These are phyloP conservation scores for Hemitrygon akajei DNA, from an alignment of 2,797 vertebrate genomes.

Conservation along the genomic window DNA sequence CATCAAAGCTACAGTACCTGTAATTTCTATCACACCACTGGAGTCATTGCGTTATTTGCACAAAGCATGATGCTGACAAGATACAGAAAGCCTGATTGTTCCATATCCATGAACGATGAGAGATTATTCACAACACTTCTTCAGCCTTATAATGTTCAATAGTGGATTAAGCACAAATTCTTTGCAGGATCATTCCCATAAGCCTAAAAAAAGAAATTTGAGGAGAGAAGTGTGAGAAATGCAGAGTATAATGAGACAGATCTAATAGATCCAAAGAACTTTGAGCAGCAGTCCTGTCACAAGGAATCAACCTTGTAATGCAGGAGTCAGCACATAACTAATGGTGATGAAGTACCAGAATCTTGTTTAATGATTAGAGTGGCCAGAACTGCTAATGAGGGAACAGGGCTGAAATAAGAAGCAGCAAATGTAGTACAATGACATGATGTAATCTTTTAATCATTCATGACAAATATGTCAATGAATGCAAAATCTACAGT, in stretches of 20 bases:
- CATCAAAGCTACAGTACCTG: background rate
- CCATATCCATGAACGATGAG: background rate
- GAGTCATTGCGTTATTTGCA: background rate
- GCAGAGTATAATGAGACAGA: background rate
- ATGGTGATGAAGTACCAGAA: slow-evolving; percentile 26
- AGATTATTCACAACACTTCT: background rate
- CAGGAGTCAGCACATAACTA: background rate
- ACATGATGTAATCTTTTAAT: background rate
- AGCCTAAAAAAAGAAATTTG: background rate
- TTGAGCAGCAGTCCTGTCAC: slow-evolving; percentile 13
- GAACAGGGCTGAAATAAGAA: slow-evolving; percentile 25
- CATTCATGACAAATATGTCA: background rate
- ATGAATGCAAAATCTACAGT: background rate
- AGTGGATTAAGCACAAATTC: background rate
- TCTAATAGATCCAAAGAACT: background rate
- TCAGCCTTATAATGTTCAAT: background rate
- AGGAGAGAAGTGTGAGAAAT: background rate
- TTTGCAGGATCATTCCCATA: no score
- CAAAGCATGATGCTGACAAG: background rate
- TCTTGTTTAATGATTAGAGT: slow-evolving; percentile 24
- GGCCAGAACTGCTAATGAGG: background rate
- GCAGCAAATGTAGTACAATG: background rate
- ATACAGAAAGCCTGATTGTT: background rate
- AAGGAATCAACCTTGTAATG: slow-evolving; percentile 13
- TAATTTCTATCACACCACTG: background rate